phyloP scores from a whole-genome alignment of 2,113 vertebrate genomes.

The Rutilus rutilus region DNA sequence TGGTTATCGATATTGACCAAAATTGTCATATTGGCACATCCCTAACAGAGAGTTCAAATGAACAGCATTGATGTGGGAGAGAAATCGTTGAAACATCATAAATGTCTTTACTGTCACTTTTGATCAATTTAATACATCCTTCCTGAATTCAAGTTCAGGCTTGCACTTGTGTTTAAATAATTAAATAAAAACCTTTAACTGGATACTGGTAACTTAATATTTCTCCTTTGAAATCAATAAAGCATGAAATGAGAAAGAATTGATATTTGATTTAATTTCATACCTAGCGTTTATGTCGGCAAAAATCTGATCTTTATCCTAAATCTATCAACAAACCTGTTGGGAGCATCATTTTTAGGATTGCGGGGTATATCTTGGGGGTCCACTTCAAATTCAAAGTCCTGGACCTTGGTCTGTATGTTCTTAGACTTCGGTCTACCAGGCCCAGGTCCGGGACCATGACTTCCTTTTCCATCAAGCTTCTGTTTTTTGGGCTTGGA shows the following conservation, averaged over 20 bases:
- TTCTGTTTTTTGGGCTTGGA: conserved; percentile 97
- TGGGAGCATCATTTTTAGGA: conserved; percentile 97
- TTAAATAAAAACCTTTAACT: neutral
- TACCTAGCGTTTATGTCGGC: neutral
- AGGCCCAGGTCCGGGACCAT: conserved; percentile 88
- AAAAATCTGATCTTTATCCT: neutral
- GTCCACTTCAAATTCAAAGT: conserved; percentile 96
- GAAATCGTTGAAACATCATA: neutral
- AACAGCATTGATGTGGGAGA: neutral
- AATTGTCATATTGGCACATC: too few relatives aligned
- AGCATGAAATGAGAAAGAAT: neutral
- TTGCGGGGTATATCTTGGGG: conserved; percentile 93
- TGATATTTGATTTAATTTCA: neutral
- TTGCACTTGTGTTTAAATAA: neutral
- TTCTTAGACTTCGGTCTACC: conserved; percentile 96
- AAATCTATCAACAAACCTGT: conserved; percentile 79
- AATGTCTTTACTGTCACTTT: neutral
- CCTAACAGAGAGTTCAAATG: neutral
- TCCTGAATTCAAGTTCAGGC: neutral
- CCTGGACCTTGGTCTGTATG: conserved; percentile 92
- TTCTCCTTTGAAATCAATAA: neutral
- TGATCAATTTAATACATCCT: neutral
- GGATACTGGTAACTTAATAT: neutral
- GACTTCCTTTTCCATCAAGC: conserved; percentile 89
- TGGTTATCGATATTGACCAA: too few relatives aligned